Evolutionary conservation across 1,140 invertebrate species (phyloP).

Genomic region (Archegozetes longisetosus): DNA sequence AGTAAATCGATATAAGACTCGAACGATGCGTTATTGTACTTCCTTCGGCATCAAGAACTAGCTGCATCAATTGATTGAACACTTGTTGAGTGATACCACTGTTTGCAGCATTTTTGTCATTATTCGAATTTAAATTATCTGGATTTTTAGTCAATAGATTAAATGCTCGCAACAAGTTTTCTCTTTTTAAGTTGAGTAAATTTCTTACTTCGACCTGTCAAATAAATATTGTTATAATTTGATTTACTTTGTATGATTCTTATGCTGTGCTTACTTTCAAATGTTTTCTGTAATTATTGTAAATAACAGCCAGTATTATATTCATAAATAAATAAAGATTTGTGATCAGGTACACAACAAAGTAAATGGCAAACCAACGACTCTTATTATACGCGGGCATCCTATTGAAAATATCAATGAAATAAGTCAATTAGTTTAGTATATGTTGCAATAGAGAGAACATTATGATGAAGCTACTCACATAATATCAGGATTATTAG

Average conservation of each 20-base stretch:
- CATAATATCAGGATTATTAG: conserved; percentile 40
- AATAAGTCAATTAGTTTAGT: neutral
- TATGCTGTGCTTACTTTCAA: conserved; percentile 34
- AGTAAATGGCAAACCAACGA: conserved; percentile 34
- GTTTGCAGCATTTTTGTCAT: neutral
- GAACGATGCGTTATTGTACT: neutral
- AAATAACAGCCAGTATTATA: conserved; percentile 37
- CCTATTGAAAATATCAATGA: conserved; percentile 25
- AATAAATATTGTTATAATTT: conserved; percentile 13
- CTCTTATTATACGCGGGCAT: conserved; percentile 36
- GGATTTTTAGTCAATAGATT: conserved; percentile 26
- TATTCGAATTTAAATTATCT: neutral
- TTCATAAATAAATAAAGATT: conserved; percentile 40
- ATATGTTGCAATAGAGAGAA: neutral
- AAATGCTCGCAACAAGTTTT: conserved; percentile 31
- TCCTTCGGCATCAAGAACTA: conserved; percentile 20
- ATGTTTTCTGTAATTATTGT: conserved; percentile 38
- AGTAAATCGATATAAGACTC: conserved; percentile 26
- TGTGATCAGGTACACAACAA: conserved; percentile 33
- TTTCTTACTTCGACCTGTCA: conserved; percentile 35
- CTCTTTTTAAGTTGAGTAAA: conserved; percentile 30
- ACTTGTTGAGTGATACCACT: neutral
- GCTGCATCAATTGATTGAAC: conserved; percentile 26
- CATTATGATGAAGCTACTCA: conserved; percentile 24
- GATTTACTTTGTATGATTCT: no score